Evolutionary conservation across 2,888 invertebrate genomes (phyloP).

Genomic region (Hedya salicella): DNA sequence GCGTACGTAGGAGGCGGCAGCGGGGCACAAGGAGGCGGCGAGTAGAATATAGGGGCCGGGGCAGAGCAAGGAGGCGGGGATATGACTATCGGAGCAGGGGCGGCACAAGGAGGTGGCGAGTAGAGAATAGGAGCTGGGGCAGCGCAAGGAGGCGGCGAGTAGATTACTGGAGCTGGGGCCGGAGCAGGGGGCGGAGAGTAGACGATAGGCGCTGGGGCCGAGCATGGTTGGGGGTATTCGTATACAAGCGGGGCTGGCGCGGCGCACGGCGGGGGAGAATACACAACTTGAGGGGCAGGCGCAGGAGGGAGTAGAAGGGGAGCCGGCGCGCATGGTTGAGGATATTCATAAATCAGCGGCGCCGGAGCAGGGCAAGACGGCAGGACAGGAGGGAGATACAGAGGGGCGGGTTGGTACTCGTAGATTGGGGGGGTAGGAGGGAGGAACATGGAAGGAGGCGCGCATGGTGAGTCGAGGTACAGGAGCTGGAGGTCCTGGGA

Average conservation of each 20-base stretch:
- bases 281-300: neutral
- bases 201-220: neutral
- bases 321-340: neutral
- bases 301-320: neutral
- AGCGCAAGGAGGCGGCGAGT: neutral
- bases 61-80: conserved; percentile 46
- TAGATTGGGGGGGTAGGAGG: neutral
- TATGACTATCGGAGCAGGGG: conserved; percentile 15
- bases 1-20: neutral
- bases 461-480: conserved; percentile 5
- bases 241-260: neutral
- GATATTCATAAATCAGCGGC: neutral
- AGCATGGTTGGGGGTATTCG: neutral
- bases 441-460: neutral
- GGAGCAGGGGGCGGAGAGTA: neutral
- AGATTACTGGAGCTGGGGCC: neutral
- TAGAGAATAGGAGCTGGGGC: conserved; percentile 47
- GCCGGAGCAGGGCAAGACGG: neutral
- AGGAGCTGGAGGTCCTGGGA: neutral
- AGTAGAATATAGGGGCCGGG: conserved; percentile 47
- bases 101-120: conserved; percentile 41
- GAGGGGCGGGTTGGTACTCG: neutral
- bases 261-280: neutral
- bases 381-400: neutral
- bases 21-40: conserved; percentile 45